phyloP scores from a whole-genome alignment of 2,888 invertebrate genomes.

The Portevinia maculata region DNA sequence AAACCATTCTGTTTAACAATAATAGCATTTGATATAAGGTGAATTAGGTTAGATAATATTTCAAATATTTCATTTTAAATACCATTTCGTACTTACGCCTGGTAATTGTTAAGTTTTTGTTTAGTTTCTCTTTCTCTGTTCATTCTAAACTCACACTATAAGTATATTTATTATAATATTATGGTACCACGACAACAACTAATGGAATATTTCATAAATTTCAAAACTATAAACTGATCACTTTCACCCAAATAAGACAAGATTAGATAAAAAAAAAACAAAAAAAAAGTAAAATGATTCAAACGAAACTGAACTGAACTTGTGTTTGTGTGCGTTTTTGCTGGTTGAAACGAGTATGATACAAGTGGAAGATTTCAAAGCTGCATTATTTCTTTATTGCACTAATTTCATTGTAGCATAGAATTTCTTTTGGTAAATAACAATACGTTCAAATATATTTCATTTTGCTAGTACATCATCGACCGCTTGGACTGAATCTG shows the following conservation, averaged over 20 bases:
- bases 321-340: constrained; percentile 13
- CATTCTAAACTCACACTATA: constrained; percentile 70
- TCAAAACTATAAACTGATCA: constrained; percentile 67
- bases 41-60: constrained; percentile 69
- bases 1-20: constrained; percentile 70
- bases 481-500: constrained; percentile 19
- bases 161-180: constrained; percentile 11
- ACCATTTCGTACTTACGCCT: constrained; percentile 83
- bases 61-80: constrained; percentile 81
- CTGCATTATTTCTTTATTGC: constrained; percentile 69
- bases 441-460: constrained; percentile 77
- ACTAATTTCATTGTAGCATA: constrained; percentile 72
- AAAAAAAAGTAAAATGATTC: constrained; percentile 13
- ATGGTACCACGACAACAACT: constrained; percentile 60
- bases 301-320: constrained; percentile 57
- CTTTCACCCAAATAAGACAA: constrained; percentile 66
- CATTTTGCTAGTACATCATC: constrained; percentile 72
- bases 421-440: constrained; percentile 75
- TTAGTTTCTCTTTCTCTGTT: constrained; percentile 12
- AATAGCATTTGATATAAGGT: constrained; percentile 67
- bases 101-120: constrained; percentile 58
- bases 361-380: constrained; percentile 65
- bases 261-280: constrained; percentile 21
- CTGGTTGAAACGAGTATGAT: constrained; percentile 56
- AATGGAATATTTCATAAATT: constrained; percentile 50